Evolutionary conservation across 2,797 vertebrate species (phyloP).

Genomic region (Myotis planiceps): DNA sequence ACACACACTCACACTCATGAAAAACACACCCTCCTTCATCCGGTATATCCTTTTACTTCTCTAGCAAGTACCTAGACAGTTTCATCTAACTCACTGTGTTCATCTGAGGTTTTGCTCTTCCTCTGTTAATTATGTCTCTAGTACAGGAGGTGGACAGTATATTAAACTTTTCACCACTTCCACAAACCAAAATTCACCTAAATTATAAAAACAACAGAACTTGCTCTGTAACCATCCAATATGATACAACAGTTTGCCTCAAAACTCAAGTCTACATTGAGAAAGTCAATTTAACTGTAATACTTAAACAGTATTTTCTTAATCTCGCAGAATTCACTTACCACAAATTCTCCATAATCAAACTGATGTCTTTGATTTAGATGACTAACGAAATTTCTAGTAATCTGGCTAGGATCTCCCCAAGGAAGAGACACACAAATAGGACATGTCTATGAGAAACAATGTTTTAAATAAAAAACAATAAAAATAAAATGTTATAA

Average conservation of each 20-base stretch:
- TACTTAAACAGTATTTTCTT: conserved; percentile 60
- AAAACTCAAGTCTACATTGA: conserved; percentile 50
- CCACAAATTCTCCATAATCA: conserved; percentile 90
- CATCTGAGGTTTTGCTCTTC: background rate
- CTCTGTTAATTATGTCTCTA: background rate
- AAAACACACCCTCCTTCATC: background rate
- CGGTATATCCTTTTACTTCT: conserved; percentile 17
- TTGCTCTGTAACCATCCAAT: background rate
- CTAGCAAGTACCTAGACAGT: background rate
- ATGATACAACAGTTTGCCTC: background rate
- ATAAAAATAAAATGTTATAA: conserved; percentile 33
- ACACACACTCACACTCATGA: background rate
- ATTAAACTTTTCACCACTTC: conserved; percentile 9
- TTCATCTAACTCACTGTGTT: conserved; percentile 25
- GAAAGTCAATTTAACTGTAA: conserved; percentile 54
- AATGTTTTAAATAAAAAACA: conserved; percentile 61
- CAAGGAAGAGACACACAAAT: conserved; percentile 90
- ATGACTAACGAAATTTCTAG: conserved; percentile 89
- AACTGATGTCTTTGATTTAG: conserved; percentile 89
- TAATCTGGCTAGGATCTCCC: conserved; percentile 88
- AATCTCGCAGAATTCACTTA: conserved; percentile 83
- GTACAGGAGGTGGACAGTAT: background rate
- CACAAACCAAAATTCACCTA: conserved; percentile 35
- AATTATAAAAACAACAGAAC: conserved; percentile 40
- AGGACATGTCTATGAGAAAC: conserved; percentile 87